Conservation (phyloP, 2,797 vertebrate genomes). For the Myiothlypis coronata region DNA sequence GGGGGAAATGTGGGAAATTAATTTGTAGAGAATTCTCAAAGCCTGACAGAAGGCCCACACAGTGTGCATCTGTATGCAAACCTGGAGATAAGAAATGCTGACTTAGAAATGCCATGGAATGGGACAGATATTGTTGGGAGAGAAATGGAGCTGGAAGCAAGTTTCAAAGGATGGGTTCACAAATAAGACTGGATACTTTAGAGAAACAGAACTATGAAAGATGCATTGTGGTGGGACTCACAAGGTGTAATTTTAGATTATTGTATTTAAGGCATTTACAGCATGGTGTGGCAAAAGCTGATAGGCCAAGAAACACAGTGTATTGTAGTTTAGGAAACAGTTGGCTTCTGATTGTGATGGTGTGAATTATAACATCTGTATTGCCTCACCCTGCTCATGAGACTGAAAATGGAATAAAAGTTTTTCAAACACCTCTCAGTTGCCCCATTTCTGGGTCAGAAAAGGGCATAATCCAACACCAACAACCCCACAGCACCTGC, state of each 20-base stretch:
- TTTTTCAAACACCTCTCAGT: neutral
- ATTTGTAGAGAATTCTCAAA: neutral
- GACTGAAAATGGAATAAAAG: neutral
- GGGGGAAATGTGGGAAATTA: neutral
- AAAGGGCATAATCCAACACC: neutral
- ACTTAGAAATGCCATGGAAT: neutral
- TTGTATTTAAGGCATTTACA: neutral
- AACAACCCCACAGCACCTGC: neutral
- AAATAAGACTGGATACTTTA: neutral
- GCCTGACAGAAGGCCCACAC: neutral
- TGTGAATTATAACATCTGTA: neutral
- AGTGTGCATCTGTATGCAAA: neutral
- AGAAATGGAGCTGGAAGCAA: neutral
- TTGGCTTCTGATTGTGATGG: neutral
- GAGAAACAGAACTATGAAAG: neutral
- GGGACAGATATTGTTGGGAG: neutral
- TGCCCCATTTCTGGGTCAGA: neutral
- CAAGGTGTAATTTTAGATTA: neutral
- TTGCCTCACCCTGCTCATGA: neutral
- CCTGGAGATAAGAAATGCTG: neutral
- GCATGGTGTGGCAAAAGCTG: neutral
- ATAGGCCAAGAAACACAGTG: fast-evolving
- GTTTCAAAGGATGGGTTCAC: neutral
- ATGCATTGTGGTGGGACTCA: neutral
- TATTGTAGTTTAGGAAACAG: neutral